These are phyloP conservation scores for Nasua narica DNA, from an alignment of 2,797 vertebrate species.

Conservation along the genomic window DNA sequence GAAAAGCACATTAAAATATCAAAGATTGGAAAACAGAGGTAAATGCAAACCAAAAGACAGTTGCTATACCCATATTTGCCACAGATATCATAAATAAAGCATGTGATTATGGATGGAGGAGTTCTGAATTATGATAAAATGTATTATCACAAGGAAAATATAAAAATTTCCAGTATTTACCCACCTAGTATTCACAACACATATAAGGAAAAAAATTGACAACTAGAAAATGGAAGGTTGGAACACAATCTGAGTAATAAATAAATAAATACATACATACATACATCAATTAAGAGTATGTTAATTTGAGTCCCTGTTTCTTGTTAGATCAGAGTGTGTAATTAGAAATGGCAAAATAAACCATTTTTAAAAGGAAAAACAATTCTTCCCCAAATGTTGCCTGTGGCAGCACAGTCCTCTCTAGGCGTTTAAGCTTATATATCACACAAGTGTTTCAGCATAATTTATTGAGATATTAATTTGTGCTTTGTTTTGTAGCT, in stretches of 20 bases:
- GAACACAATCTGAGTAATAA: not conserved
- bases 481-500: not conserved
- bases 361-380: not conserved
- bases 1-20: not conserved
- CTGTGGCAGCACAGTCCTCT: not conserved
- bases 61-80: not conserved
- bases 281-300: not conserved
- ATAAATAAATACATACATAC: not conserved
- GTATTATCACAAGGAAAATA: not conserved
- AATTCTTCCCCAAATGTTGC: not conserved
- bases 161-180: not conserved
- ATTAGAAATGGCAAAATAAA: not conserved
- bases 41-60: not conserved
- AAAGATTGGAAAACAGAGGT: not conserved
- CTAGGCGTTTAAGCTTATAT: not conserved
- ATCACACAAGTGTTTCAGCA: not conserved
- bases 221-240: not conserved
- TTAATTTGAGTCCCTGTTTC: not conserved
- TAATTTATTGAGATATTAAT: not conserved
- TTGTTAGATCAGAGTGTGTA: not conserved
- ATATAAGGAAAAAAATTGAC: not conserved
- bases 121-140: not conserved
- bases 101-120: not conserved
- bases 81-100: not conserved
- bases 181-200: not conserved